A percentile compares a stretch with the other conserved stretches of the same genome.
Conservation (phyloP, 2,113 vertebrate species). For the Amblyornis subalaris region DNA sequence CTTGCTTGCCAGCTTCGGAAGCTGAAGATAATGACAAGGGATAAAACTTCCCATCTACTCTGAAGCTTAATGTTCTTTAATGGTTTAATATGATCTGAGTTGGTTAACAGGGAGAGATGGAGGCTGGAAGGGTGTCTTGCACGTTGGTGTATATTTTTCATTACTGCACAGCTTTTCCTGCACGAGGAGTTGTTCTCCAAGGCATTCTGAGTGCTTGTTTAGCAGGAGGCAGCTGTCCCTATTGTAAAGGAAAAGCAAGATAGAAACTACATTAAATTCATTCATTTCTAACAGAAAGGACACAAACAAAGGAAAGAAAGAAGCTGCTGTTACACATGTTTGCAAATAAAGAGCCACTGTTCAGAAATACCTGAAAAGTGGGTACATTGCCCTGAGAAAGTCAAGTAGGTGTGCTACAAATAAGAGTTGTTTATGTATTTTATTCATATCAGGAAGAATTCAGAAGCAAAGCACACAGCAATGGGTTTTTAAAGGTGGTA, state of each 20-base stretch:
- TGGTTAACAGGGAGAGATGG: not conserved
- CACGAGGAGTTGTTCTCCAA: not conserved
- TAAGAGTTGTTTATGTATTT: not conserved
- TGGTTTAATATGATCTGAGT: not conserved
- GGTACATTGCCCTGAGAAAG: not conserved
- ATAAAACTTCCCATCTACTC: not conserved
- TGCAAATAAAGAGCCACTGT: not conserved
- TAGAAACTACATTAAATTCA: not conserved
- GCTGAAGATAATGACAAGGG: not conserved
- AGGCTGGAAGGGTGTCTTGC: not conserved
- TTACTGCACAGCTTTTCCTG: not conserved
- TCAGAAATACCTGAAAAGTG: not conserved
- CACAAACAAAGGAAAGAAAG: not conserved
- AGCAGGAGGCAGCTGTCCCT: not conserved
- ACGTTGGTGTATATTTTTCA: not conserved
- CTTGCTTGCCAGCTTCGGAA: not conserved
- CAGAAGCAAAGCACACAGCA: not conserved
- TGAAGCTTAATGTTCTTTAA: not conserved
- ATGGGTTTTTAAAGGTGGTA: not conserved
- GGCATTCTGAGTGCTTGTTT: constrained; percentile 3
- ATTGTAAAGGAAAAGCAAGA: not conserved
- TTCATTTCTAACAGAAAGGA: not conserved
- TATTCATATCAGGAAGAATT: not conserved
- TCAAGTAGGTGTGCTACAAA: not conserved
- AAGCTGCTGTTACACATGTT: not conserved